Base-by-base conservation (phyloP, 2,113 vertebrate species). In the Rafetus swinhoei region DNA sequence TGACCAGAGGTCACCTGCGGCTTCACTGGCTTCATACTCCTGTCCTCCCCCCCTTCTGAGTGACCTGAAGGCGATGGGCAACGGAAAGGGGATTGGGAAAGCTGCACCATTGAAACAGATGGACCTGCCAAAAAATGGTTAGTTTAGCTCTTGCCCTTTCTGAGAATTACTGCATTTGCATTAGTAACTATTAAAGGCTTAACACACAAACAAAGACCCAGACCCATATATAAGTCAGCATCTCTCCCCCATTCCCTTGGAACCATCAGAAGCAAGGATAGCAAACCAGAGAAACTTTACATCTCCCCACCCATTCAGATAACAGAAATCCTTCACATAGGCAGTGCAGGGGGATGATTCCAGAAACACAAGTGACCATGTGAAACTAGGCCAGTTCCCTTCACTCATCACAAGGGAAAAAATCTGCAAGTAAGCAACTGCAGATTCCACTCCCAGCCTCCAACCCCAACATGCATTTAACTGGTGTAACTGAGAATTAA, bases 61-160 rank as follows among this genome's bases (percentile, higher is more conserved):
- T 5, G 57, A 90, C 97, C 98, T 93, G 98, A 97, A 93, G 98
- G 96, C 82, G 97, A 95, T 88, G 97, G 96, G 92, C 97, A 91
- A 91, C 94, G 94, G 79, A 93, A 95, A 84, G 97, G 97, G 92
- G 97, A 97, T 62, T 98, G 96, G 96, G 98, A 98, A 94, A 99
- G 98, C 98, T 98, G 99, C 98, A 99, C 99, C 99, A 99, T 98
- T 97, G 95, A 98, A 97, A 96, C 94, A 82, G 96, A 95, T 95
- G 97, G 93, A 92, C 94, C 97, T 98, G 96, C 87, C 97, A 97
- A 92, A 59, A 95, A 57, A 54, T 50, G 7, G 54, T 21, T 81
- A 12, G 35, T 97, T 97, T 87, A 95, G 82, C 27, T 53, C 14
- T 50, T 60, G 19, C 6, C 55, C 5, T 19, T n/a, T 60, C 35